Base-by-base conservation (phyloP, 2,113 vertebrate genomes). In the Maccullochella peelii region DNA sequence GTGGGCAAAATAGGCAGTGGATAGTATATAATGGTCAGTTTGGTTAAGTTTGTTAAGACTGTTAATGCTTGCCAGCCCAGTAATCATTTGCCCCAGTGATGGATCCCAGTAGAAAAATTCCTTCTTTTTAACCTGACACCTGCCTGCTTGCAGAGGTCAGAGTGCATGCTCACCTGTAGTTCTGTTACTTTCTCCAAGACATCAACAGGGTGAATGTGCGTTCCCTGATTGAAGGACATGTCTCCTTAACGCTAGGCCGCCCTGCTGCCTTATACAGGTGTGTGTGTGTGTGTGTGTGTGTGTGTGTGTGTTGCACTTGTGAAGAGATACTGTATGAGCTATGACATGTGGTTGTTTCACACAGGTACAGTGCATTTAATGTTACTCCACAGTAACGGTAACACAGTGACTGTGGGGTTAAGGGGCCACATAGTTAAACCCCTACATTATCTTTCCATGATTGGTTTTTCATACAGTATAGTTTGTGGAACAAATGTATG, bases 141-240 rank as follows among this genome's bases (percentile, higher is more conserved):
- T 81, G 54, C n/a, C 62, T 85, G n/a, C 69, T 67, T 50, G 54
- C 70, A 81, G 85, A 85, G 77, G 68, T 90, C 75, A 65, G 70
- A 79, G 77, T 73, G 36, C 54, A 61, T 16, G 5, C 50, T 78
- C 40, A 58, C 58, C 44, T 70, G 44, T 8, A 25, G 3, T 20
- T 14, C 54, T 40, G 12, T 7, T 12, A 40, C 71, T 44, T 54
- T 44, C 57, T 73, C 54, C 50, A 47, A 47, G 33, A 68, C 58
- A 21, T 55, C 80, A 54, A 70, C 47, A 85, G 62, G 61, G 42
- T 62, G 52, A 69, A 47, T 14, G 8, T 25, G 49, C 68, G 42
- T 54, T 18, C 54, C 63, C 66, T 54, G 23, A 82, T 36, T 42
- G 40, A 73, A 82, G 62, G 73, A 74, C 66, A 68, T 50, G 21